Base-by-base conservation (phyloP, 2,888 invertebrate species). In the Polydrusus pterygomalis region DNA sequence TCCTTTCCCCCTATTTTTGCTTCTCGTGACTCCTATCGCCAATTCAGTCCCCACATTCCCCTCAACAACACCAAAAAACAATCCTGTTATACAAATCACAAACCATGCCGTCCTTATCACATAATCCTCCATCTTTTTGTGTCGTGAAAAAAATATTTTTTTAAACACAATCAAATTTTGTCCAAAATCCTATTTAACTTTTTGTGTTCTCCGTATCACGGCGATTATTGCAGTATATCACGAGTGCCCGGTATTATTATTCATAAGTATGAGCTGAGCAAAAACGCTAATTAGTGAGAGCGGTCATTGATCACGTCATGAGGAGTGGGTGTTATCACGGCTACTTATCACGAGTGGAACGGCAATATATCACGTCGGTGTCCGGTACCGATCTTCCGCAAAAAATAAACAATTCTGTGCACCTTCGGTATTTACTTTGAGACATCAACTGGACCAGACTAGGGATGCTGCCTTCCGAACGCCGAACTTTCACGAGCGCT, bases 1-100 rank as follows among this genome's bases (percentile, higher is more conserved):
- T 87, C 96, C 96, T 85, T 95, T 92, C 85, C 95, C 95, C 86
- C 95, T 90, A 86, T 94, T 92, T 82, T 90, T 92, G 83, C 84
- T 88, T 82, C 87, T 87, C 82, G 87, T 77, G 5, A 63, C 64
- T 25, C 56, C 56, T 13, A 63, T 45, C 10, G 62, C 54, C 49
- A 75, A 9, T 58, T 82, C 82, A 30, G 75, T 60, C 11, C 69
- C 77, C 67, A 84, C 84, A 81, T 86, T 83, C 70, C 82, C 84
- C 49, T 81, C 75, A 65, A 75, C 80, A 79, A 49, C 65, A 0
- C n/a, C 45, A 58, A 73, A 56, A 18, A 70, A 60, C 60, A 75
- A 54, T 54, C 62, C 70, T 13, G 71, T 56, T 43, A 64, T 56
- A 63, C 63, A 62, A 15, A 74, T 74, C 68, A 74, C 78, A 74